phyloP scores from a whole-genome alignment of 2,888 invertebrate species.

The Spisula subtruncata region DNA sequence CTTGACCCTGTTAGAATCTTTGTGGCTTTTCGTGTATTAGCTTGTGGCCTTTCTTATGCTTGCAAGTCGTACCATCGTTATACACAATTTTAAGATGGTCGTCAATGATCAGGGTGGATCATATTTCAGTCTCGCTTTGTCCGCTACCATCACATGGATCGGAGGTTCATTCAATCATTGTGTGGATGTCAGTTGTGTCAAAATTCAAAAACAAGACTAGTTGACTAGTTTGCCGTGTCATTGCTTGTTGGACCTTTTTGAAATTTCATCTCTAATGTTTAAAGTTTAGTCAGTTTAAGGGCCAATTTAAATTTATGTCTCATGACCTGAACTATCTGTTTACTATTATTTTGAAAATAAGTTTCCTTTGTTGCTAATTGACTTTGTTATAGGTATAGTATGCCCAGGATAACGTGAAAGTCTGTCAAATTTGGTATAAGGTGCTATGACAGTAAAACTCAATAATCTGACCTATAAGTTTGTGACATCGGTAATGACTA shows the following conservation, averaged over 20 bases:
- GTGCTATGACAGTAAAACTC: too few relatives aligned
- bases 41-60: not conserved
- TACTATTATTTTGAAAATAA: too few relatives aligned
- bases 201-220: conserved; percentile 29
- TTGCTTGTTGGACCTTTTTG: conserved; percentile 16
- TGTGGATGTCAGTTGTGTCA: conserved; percentile 33
- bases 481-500: not conserved
- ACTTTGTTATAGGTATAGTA: too few relatives aligned
- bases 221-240: not conserved
- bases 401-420: too few relatives aligned
- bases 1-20: not conserved
- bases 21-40: not conserved
- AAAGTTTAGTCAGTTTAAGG: not conserved
- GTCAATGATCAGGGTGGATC: not conserved
- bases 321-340: not conserved
- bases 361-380: too few relatives aligned
- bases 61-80: not conserved
- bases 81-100: not conserved
- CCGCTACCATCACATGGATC: not conserved
- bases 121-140: not conserved
- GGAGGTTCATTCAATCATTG: conserved; percentile 17
- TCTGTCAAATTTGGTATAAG: too few relatives aligned
- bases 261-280: too few relatives aligned
- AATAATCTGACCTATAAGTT: too few relatives aligned
- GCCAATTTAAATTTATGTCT: not conserved